A percentile compares a stretch with the other conserved stretches of the same genome.
Conservation (phyloP, 1,140 invertebrate species). For the Cepaea nemoralis region DNA sequence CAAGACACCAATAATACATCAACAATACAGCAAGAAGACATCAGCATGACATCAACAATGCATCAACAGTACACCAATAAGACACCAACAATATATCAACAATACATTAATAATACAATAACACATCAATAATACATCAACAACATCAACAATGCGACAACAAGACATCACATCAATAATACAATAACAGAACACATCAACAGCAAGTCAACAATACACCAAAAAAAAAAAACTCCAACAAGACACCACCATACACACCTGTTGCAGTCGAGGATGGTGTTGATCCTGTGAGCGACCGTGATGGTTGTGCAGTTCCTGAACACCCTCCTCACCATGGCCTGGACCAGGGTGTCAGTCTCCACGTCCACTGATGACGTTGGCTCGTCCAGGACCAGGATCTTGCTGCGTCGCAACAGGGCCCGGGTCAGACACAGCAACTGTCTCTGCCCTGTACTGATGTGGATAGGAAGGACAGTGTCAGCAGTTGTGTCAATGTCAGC, state of each 20-base stretch:
- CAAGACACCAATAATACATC: neutral
- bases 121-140: neutral
- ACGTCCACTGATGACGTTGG: slow-evolving; percentile 30
- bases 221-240: neutral
- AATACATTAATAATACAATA: neutral
- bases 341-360: slow-evolving; percentile 22
- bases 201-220: too few relatives aligned
- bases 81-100: neutral
- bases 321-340: slow-evolving; percentile 31
- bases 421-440: slow-evolving; percentile 29
- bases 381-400: slow-evolving; percentile 28
- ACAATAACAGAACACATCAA: neutral
- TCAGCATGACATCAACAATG: too few relatives aligned
- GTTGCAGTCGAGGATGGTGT: slow-evolving; percentile 71
- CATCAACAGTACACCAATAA: neutral
- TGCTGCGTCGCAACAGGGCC: neutral
- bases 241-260: slow-evolving; percentile 35
- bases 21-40: too few relatives aligned
- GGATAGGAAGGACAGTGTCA: neutral
- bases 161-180: neutral
- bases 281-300: slow-evolving; percentile 71
- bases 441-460: slow-evolving; percentile 19
- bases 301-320: slow-evolving; percentile 69
- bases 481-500: too few relatives aligned
- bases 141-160: neutral